Evolutionary conservation across 2,797 vertebrate genomes (phyloP).

Genomic region (Lutjanus campechanus): DNA sequence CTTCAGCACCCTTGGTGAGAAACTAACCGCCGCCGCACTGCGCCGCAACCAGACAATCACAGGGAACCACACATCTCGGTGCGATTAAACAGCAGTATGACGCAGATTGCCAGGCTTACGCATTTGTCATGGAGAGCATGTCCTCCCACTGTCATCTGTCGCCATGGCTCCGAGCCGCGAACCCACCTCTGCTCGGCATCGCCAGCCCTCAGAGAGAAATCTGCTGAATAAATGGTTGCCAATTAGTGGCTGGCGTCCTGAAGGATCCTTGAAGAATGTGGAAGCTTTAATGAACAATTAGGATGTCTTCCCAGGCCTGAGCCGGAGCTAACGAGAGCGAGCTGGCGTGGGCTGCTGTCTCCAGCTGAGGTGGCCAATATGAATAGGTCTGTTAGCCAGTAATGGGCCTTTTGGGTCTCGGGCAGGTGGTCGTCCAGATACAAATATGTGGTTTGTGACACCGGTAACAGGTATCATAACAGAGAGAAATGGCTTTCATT

Average conservation of each 20-base stretch:
- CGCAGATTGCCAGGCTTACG: slow-evolving; percentile 71
- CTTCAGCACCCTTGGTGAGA: slow-evolving; percentile 95
- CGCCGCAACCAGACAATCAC: slow-evolving; percentile 56
- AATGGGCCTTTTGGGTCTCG: slow-evolving; percentile 57
- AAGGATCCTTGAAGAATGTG: slow-evolving; percentile 79
- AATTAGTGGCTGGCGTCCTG: slow-evolving; percentile 77
- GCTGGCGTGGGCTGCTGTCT: slow-evolving; percentile 57
- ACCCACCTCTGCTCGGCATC: slow-evolving; percentile 62
- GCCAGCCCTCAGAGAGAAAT: slow-evolving; percentile 65
- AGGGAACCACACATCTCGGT: slow-evolving; percentile 56
- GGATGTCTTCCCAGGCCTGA: slow-evolving; percentile 72
- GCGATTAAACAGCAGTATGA: slow-evolving; percentile 70
- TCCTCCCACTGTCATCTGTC: slow-evolving; percentile 83
- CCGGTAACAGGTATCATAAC: slow-evolving; percentile 59
- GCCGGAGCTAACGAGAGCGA: slow-evolving; percentile 55
- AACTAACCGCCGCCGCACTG: slow-evolving; percentile 33
- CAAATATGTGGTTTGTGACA: slow-evolving; percentile 60
- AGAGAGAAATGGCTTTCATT: slow-evolving; percentile 68
- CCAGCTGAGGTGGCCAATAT: slow-evolving; percentile 52
- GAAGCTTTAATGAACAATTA: slow-evolving; percentile 79
- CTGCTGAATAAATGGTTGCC: slow-evolving; percentile 79
- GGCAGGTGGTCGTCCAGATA: slow-evolving; percentile 58
- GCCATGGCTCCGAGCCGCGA: slow-evolving; percentile 71
- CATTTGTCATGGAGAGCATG: slow-evolving; percentile 70
- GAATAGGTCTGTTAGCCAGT: slow-evolving; percentile 60